phyloP scores from a whole-genome alignment of 1,140 invertebrate species.

The Calycopis cecrops region DNA sequence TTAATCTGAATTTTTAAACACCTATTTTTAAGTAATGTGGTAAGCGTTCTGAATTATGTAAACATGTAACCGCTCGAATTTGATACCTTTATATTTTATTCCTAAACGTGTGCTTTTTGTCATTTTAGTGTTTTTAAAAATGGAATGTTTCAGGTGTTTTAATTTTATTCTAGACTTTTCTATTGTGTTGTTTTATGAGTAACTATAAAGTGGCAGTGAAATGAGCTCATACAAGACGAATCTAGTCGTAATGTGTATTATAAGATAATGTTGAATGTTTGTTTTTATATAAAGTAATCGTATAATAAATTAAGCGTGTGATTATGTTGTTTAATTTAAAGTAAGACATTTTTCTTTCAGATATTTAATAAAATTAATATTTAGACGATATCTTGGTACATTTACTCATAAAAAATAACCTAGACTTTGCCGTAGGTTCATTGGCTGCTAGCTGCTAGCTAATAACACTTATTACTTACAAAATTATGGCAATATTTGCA shows the following conservation, averaged over 20 bases:
- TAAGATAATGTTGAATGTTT: background rate
- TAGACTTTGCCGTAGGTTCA: too few species aligned
- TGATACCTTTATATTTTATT: background rate
- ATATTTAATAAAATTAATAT: too few species aligned
- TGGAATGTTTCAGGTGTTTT: constrained; percentile 7
- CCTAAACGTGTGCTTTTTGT: constrained; percentile 1
- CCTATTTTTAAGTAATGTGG: constrained; percentile 2
- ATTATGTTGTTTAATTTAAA: constrained; percentile 1
- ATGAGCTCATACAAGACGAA: constrained; percentile 14
- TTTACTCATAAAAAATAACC: too few species aligned
- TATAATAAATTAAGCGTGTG: background rate
- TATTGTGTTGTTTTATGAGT: constrained; percentile 9
- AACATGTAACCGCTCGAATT: background rate
- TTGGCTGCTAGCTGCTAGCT: too few species aligned
- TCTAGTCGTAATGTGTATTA: constrained; percentile 17
- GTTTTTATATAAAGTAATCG: constrained; percentile 7
- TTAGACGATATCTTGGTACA: too few species aligned
- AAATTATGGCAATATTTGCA: too few species aligned
- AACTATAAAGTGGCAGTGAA: constrained; percentile 12
- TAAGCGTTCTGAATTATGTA: constrained; percentile 18
- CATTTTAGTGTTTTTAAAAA: constrained; percentile 3
- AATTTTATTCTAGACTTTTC: constrained; percentile 11
- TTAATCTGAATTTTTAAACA: too few species aligned
- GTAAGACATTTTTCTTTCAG: too few species aligned
- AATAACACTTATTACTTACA: too few species aligned